A percentile compares a stretch with the other conserved stretches of the same genome.
Evolutionary conservation across 2,888 invertebrate species (phyloP).

Genomic region (Drosophila pseudotakahashii): DNA sequence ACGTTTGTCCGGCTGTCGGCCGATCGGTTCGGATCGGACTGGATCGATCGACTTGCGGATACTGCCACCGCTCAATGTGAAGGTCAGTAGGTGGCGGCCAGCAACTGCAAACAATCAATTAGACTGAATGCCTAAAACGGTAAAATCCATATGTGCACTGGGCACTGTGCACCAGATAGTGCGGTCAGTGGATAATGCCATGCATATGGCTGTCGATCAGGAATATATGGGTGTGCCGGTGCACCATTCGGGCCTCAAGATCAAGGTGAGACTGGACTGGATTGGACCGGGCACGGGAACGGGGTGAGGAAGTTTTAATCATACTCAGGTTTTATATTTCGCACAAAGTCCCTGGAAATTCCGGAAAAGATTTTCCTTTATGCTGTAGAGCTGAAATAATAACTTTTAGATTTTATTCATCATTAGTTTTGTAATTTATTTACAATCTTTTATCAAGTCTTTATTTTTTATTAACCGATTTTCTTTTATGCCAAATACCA

Average conservation of each 20-base stretch:
- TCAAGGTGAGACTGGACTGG: constrained; percentile 31
- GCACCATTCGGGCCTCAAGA: constrained; percentile 46
- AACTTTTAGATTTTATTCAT: neutral
- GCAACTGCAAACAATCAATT: constrained; percentile 74
- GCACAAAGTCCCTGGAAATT: constrained; percentile 6
- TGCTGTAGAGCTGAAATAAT: too few relatives aligned
- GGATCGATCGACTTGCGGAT: constrained; percentile 72
- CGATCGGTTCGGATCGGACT: neutral
- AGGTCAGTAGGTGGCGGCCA: constrained; percentile 80
- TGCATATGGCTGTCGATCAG: constrained; percentile 37
- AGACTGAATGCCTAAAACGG: constrained; percentile 74
- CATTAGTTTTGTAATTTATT: too few relatives aligned
- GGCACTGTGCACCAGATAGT: constrained; percentile 40
- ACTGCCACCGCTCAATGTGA: constrained; percentile 76
- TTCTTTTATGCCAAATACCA: too few relatives aligned
- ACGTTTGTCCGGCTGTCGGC: constrained; percentile 60
- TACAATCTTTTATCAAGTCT: too few relatives aligned
- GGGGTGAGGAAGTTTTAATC: neutral
- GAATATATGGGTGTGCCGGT: constrained; percentile 44
- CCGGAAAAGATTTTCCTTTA: neutral
- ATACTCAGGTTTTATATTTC: constrained; percentile 5
- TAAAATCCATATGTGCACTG: constrained; percentile 65
- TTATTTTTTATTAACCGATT: too few relatives aligned
- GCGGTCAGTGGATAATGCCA: constrained; percentile 37
- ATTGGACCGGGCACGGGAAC: neutral